Conservation (phyloP, 2,888 invertebrate species). For the Serripes groenlandicus region DNA sequence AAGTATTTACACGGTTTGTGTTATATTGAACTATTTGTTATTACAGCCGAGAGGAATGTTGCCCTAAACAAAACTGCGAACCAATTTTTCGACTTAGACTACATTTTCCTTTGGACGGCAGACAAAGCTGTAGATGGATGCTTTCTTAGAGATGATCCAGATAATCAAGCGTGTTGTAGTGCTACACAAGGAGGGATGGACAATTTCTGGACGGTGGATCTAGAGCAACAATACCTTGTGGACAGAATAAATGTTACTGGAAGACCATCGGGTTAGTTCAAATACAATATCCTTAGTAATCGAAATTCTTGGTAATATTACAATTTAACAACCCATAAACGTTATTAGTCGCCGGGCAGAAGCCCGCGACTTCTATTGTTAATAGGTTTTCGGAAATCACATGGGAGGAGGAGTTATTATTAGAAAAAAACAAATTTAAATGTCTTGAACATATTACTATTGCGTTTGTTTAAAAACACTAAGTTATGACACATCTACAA, state of each 20-base stretch:
- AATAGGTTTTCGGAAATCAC: too few relatives aligned
- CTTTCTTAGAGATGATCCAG: constrained; percentile 5
- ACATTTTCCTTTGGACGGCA: constrained; percentile 24
- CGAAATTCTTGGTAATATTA: too few relatives aligned
- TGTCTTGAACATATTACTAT: too few relatives aligned
- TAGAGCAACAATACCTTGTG: constrained; percentile 9
- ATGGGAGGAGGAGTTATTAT: too few relatives aligned
- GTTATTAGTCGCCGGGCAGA: too few relatives aligned
- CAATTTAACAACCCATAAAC: too few relatives aligned
- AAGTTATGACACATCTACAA: too few relatives aligned
- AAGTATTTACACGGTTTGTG: too few relatives aligned
- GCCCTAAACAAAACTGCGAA: constrained; percentile 16
- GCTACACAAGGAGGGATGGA: constrained; percentile 27
- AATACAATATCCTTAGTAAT: neutral
- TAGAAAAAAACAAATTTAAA: too few relatives aligned
- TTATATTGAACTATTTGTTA: neutral
- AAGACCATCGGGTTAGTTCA: neutral
- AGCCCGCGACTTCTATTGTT: too few relatives aligned
- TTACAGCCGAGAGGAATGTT: constrained; percentile 22
- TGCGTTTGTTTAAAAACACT: too few relatives aligned
- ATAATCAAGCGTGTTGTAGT: constrained; percentile 32
- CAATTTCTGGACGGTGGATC: constrained; percentile 50
- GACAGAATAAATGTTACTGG: constrained; percentile 4
- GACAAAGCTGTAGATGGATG: constrained; percentile 18
- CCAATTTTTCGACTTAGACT: constrained; percentile 4